phyloP scores from a whole-genome alignment of 1,140 invertebrate genomes.

The Neotoxoptera formosana region DNA sequence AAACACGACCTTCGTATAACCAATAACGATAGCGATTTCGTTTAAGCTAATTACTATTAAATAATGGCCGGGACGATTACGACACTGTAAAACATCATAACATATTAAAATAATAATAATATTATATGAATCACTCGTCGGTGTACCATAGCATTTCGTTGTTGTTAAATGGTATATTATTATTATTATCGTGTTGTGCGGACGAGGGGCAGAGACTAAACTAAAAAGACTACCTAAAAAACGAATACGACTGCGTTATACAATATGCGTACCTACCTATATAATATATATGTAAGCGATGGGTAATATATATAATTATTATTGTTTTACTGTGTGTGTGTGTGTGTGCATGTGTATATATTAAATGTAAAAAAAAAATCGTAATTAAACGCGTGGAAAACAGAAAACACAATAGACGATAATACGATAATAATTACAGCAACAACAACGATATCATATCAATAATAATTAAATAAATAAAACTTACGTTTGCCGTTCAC shows the following conservation, averaged over 20 bases:
- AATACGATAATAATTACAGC: not conserved
- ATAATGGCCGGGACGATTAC: slow-evolving; percentile 45
- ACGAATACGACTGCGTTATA: not conserved
- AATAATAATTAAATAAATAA: slow-evolving; percentile 28
- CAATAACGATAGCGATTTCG: slow-evolving; percentile 43
- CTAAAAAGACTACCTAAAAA: not conserved
- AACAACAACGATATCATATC: not conserved
- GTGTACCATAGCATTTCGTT: slow-evolving; percentile 4
- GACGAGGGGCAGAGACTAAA: not conserved
- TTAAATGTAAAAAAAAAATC: not conserved
- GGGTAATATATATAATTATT: no score
- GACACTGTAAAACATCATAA: not conserved
- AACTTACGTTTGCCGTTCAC: not conserved
- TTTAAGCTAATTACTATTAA: slow-evolving; percentile 50
- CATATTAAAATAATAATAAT: no score
- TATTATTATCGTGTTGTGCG: slow-evolving; percentile 21
- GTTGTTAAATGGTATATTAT: not conserved
- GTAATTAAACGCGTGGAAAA: slow-evolving; percentile 24
- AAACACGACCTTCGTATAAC: not conserved
- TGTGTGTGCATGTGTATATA: no score
- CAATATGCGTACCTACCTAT: not conserved
- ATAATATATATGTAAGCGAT: not conserved
- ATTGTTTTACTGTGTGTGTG: not conserved
- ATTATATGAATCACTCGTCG: slow-evolving; percentile 10
- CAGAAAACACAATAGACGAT: slow-evolving; percentile 19